These are phyloP conservation scores for Drosophila algonquin DNA, from an alignment of 2,888 invertebrate genomes.

Conservation along the genomic window DNA sequence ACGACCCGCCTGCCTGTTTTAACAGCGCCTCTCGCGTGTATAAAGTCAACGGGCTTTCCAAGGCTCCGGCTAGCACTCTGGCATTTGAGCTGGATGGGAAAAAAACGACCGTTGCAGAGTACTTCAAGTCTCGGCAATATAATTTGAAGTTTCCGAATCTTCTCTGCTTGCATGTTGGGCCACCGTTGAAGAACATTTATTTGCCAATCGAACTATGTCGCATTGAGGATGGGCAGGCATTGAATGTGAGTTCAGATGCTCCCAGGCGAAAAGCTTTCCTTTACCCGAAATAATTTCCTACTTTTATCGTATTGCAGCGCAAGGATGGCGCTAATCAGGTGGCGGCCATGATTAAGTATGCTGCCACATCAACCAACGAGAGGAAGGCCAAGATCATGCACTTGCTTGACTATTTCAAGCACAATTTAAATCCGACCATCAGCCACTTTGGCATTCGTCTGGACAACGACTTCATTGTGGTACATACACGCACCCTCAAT, in stretches of 20 bases:
- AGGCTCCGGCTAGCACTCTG: slow-evolving; percentile 77
- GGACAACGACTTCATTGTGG: slow-evolving; percentile 88
- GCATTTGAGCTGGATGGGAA: slow-evolving; percentile 79
- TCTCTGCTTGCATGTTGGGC: slow-evolving; percentile 94
- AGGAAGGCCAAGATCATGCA: slow-evolving; percentile 92
- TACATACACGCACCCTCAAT: slow-evolving; percentile 90
- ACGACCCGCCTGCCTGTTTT: slow-evolving; percentile 75
- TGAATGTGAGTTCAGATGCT: slow-evolving; percentile 78
- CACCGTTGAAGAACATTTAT: slow-evolving; percentile 87
- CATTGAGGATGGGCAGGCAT: slow-evolving; percentile 91
- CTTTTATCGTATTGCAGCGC: slow-evolving; percentile 50
- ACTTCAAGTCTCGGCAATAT: slow-evolving; percentile 71
- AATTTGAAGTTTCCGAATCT: slow-evolving; percentile 87
- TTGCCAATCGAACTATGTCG: slow-evolving; percentile 93
- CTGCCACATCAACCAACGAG: slow-evolving; percentile 91
- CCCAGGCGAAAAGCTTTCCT: not conserved
- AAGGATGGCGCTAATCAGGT: slow-evolving; percentile 94
- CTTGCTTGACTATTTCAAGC: slow-evolving; percentile 70
- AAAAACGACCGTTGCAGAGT: slow-evolving; percentile 83
- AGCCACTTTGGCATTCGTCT: slow-evolving; percentile 93
- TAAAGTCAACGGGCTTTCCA: slow-evolving; percentile 67
- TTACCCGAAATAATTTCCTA: not conserved
- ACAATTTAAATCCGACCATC: slow-evolving; percentile 85
- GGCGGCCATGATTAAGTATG: slow-evolving; percentile 92
- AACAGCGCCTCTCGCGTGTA: slow-evolving; percentile 61